Evolutionary conservation across 2,888 invertebrate genomes (phyloP).

Genomic region (Rhyacophila evoluta): DNA sequence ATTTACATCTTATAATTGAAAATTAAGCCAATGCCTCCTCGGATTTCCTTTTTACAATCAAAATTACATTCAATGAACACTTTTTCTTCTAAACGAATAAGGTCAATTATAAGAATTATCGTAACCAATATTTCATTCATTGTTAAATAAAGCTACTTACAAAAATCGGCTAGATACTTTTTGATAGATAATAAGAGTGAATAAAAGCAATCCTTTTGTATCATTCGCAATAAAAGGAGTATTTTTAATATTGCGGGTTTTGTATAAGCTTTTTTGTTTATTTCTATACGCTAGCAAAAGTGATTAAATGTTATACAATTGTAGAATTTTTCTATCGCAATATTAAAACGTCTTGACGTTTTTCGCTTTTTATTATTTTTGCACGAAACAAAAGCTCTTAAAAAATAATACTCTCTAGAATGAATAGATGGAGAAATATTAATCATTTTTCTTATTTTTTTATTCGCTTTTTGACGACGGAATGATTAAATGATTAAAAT

Average conservation of each 20-base stretch:
- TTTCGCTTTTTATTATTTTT: neutral
- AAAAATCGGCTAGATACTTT: neutral
- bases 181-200: neutral
- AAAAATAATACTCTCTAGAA: neutral
- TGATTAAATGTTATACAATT: slow-evolving; percentile 10
- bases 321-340: neutral
- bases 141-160: neutral
- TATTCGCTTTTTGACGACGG: neutral
- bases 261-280: neutral
- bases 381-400: neutral
- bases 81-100: neutral
- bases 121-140: neutral
- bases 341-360: neutral
- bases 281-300: neutral
- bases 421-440: neutral
- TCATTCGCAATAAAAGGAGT: neutral
- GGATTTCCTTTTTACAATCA: neutral
- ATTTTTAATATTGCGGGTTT: neutral
- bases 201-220: neutral
- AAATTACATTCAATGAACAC: neutral
- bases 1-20: slow-evolving; percentile 6
- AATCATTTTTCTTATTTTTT: neutral
- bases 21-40: neutral
- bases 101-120: neutral
- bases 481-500: neutral